These are phyloP conservation scores for Ancistrus triradiatus DNA, from an alignment of 2,113 vertebrate genomes.

Conservation along the genomic window DNA sequence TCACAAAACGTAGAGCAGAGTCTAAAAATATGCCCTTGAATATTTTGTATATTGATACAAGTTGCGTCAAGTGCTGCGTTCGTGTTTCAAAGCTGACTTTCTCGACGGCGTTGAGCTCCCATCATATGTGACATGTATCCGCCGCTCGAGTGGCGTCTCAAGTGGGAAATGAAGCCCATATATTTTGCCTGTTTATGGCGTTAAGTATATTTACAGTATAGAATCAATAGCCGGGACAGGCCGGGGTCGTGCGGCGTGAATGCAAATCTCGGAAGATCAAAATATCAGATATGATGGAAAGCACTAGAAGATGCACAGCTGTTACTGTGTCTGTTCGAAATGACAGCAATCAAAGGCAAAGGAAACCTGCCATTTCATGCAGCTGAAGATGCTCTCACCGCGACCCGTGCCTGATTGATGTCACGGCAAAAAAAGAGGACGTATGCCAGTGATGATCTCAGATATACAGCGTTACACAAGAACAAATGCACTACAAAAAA, in stretches of 20 bases:
- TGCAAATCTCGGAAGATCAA: too few species aligned
- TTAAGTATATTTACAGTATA: neutral
- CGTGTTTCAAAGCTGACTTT: slow-evolving; percentile 6
- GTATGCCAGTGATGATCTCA: slow-evolving; percentile 11
- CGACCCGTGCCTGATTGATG: slow-evolving; percentile 39
- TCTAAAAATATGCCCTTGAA: slow-evolving; percentile 3
- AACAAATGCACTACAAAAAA: slow-evolving; percentile 1
- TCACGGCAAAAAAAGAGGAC: slow-evolving; percentile 26
- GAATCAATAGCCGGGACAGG: too few species aligned
- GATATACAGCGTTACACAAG: slow-evolving; percentile 11
- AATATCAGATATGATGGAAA: slow-evolving; percentile 18
- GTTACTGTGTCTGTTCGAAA: slow-evolving; percentile 24
- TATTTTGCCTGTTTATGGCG: slow-evolving; percentile 2
- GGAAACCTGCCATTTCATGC: slow-evolving; percentile 37
- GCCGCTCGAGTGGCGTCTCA: slow-evolving; percentile 2
- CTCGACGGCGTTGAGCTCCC: neutral
- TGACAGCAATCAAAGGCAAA: slow-evolving; percentile 39
- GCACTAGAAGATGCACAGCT: slow-evolving; percentile 17
- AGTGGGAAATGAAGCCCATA: slow-evolving; percentile 19
- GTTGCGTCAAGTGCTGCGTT: neutral
- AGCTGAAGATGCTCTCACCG: slow-evolving; percentile 31
- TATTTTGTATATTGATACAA: neutral
- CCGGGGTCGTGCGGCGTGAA: too few species aligned
- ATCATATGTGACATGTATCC: neutral
- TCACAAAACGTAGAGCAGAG: neutral